A percentile compares a stretch with the other conserved stretches of the same genome.
Conservation (phyloP, 2,888 invertebrate genomes). For the Thymelicus lineola region DNA sequence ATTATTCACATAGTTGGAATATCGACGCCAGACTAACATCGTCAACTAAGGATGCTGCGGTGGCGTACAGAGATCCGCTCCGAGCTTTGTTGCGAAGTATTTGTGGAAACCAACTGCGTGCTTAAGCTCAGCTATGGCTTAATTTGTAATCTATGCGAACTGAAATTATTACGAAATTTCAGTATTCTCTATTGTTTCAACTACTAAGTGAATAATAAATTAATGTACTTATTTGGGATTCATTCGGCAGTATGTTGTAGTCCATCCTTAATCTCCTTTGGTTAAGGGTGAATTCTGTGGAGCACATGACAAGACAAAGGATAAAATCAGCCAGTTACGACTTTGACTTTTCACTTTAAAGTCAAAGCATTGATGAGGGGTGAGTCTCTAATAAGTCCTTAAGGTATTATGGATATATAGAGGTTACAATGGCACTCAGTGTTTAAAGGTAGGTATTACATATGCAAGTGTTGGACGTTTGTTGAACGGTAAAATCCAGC, state of each 20-base stretch:
- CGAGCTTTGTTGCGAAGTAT: constrained; percentile 56
- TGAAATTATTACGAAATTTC: constrained; percentile 28
- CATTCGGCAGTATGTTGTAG: background rate
- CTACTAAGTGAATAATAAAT: background rate
- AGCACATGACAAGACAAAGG: background rate
- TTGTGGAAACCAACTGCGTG: constrained; percentile 29
- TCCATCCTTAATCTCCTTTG: background rate
- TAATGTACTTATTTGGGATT: background rate
- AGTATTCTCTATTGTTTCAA: background rate
- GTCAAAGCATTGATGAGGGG: no score
- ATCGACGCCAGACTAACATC: constrained; percentile 62
- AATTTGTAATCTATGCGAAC: constrained; percentile 33
- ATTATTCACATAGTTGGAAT: constrained; percentile 71
- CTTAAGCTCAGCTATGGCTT: constrained; percentile 29
- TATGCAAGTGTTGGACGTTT: no score
- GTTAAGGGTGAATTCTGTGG: background rate
- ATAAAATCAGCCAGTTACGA: no score
- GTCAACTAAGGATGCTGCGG: constrained; percentile 54
- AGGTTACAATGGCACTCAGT: no score
- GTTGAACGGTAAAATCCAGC: no score
- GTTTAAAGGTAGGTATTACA: no score
- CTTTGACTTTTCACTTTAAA: no score
- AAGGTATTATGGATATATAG: no score
- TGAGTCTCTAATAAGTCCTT: no score
- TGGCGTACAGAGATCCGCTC: constrained; percentile 32